phyloP scores from a whole-genome alignment of 35 echinoderm and acorn worm species.

The Apostichopus californicus region DNA sequence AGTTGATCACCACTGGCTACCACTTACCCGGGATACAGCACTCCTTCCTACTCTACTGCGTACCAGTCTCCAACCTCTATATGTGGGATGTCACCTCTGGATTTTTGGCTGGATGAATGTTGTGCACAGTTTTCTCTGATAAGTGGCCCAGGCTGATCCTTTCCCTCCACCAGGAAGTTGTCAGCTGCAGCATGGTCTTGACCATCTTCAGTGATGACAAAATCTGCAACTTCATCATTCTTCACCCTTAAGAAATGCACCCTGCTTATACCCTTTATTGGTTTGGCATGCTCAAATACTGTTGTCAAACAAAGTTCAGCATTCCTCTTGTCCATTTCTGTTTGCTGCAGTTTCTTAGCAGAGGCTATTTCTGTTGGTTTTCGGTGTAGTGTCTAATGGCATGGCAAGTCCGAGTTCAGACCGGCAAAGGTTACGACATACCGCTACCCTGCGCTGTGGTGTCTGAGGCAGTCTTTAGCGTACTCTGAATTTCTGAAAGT shows the following conservation, averaged over 20 bases:
- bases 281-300: conserved; percentile 30
- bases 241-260: conserved; percentile 4
- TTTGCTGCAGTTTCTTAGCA: conserved; percentile 18
- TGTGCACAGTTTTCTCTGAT: no score
- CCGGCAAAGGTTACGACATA: conserved; percentile 32
- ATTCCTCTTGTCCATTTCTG: not conserved
- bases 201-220: conserved; percentile 30
- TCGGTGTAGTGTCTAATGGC: not conserved
- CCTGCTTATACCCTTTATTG: conserved; percentile 9
- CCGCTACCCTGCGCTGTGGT: conserved; percentile 14
- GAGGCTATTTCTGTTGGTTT: not conserved
- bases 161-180: no score
- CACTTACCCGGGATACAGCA: conserved; percentile 5
- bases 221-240: not conserved
- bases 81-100: no score
- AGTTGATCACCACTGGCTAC: not conserved
- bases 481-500: conserved; percentile 28
- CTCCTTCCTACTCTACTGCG: not conserved
- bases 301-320: not conserved
- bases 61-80: no score
- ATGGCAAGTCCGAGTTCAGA: not conserved
- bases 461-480: conserved; percentile 12
- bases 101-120: no score
- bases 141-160: no score
- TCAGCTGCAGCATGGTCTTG: not conserved